Percentiles rank a stretch among this genome's conserved stretches.
phyloP scores from a whole-genome alignment of 1,140 invertebrate genomes.

The Diachasmimorpha longicaudata region DNA sequence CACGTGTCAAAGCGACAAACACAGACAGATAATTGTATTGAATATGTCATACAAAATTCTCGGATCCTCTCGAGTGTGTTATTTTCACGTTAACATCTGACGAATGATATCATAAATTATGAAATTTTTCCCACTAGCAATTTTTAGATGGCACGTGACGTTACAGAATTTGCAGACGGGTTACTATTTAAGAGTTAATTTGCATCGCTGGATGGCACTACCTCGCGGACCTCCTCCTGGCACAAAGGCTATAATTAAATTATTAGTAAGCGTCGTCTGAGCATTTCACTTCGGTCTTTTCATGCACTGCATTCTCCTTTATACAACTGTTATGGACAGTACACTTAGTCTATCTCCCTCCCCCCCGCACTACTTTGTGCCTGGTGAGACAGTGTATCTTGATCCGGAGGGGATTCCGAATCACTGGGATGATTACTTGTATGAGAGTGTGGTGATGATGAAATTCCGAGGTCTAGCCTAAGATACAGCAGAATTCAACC shows the following conservation, averaged over 20 bases:
- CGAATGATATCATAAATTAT: slow-evolving; percentile 19
- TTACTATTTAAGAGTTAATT: slow-evolving; percentile 46
- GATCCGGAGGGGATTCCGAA: background rate
- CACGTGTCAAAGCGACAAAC: background rate
- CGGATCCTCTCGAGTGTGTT: background rate
- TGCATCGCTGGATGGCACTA: slow-evolving; percentile 42
- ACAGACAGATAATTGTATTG: slow-evolving; percentile 4
- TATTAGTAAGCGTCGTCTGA: slow-evolving; percentile 62
- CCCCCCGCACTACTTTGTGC: background rate
- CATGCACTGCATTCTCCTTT: background rate
- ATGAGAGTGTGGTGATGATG: slow-evolving; percentile 18
- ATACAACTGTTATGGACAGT: slow-evolving; percentile 8
- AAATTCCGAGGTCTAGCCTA: slow-evolving; percentile 13
- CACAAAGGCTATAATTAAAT: slow-evolving; percentile 56
- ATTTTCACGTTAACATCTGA: background rate
- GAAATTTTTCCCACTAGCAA: slow-evolving; percentile 3
- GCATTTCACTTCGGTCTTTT: slow-evolving; percentile 46
- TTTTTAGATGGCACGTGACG: background rate
- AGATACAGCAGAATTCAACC: background rate
- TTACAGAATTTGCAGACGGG: slow-evolving; percentile 5
- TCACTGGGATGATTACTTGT: slow-evolving; percentile 18
- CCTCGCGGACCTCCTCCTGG: slow-evolving; percentile 21
- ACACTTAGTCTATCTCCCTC: background rate
- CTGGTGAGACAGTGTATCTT: background rate
- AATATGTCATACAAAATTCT: background rate